phyloP scores from a whole-genome alignment of 2,797 vertebrate genomes.

The Australoheros facetus region DNA sequence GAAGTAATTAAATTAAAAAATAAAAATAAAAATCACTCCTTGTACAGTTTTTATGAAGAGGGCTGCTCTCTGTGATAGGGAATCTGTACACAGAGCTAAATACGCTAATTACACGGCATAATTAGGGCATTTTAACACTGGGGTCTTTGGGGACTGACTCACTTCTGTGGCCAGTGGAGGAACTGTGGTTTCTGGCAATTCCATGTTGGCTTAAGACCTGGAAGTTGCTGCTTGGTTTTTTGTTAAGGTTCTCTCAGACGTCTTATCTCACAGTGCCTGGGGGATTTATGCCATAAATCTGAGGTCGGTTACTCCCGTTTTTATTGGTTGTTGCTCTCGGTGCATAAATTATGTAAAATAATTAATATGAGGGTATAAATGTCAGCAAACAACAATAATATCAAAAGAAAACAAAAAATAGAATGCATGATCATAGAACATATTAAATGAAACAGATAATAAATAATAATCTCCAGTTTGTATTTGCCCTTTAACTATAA shows the following conservation, averaged over 20 bases:
- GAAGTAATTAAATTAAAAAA: neutral
- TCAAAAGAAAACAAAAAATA: too few relatives aligned
- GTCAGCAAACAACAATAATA: too few relatives aligned
- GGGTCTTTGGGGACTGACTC: neutral
- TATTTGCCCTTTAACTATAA: neutral
- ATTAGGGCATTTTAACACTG: too few relatives aligned
- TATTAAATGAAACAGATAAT: neutral
- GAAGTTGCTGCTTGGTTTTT: neutral
- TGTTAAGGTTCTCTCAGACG: accelerated
- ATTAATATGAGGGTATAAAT: neutral
- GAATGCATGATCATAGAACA: neutral
- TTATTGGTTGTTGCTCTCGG: accelerated
- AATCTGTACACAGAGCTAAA: neutral
- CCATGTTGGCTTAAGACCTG: too few relatives aligned
- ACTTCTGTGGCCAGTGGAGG: neutral
- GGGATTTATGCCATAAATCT: neutral
- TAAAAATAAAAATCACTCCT: neutral
- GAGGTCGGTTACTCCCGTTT: neutral
- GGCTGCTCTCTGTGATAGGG: too few relatives aligned
- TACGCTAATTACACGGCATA: neutral
- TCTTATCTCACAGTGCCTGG: neutral
- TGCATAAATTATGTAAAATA: neutral
- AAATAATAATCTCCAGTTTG: neutral
- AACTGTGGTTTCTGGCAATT: neutral
- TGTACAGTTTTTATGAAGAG: neutral